Percentiles rank a stretch among this genome's conserved stretches.
phyloP scores from a whole-genome alignment of 2,797 vertebrate species.

The Mus minutoides region DNA sequence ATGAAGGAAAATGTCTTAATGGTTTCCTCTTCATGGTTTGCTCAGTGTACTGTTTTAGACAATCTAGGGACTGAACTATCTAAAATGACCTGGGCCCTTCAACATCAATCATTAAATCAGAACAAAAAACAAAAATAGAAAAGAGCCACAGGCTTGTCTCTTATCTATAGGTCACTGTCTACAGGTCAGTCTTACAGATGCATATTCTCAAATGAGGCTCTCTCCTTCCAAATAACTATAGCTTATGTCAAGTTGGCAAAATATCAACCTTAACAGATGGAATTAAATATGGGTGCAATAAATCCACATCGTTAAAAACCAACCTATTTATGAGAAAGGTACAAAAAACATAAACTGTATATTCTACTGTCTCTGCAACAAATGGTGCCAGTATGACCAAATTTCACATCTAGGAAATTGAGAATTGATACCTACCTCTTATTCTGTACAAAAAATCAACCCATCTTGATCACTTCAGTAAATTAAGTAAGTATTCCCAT shows the following conservation, averaged over 20 bases:
- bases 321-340: not conserved
- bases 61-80: not conserved
- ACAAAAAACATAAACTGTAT: not conserved
- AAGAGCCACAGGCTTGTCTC: not conserved
- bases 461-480: not conserved
- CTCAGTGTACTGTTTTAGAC: not conserved
- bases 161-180: not conserved
- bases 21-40: not conserved
- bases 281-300: not conserved
- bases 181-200: not conserved
- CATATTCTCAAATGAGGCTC: not conserved
- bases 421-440: not conserved
- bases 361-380: not conserved
- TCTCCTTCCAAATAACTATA: not conserved
- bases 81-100: no score
- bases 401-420: not conserved
- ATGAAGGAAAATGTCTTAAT: not conserved
- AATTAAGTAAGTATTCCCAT: not conserved
- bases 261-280: not conserved
- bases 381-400: not conserved
- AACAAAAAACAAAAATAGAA: not conserved
- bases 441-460: not conserved
- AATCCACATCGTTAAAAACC: not conserved
- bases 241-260: not conserved
- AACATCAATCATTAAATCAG: not conserved